These are phyloP conservation scores for Marronus borbonicus DNA, from an alignment of 2,888 invertebrate genomes.

Conservation along the genomic window DNA sequence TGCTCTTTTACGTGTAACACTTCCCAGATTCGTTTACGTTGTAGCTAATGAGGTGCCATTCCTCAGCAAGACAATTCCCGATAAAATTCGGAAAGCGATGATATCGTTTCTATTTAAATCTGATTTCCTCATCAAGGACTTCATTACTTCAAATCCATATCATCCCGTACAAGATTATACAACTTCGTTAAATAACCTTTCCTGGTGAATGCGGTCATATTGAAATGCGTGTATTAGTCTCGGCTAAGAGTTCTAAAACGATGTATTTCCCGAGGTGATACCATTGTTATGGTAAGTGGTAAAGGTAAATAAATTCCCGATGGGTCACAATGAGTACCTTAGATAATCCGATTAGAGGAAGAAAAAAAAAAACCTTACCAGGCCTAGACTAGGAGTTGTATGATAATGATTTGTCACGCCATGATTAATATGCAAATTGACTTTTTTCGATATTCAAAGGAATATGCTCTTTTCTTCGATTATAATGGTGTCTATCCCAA, in stretches of 20 bases:
- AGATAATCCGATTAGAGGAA: constrained; percentile 23
- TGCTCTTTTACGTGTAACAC: no score
- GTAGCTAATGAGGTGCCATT: no score
- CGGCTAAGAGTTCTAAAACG: constrained; percentile 8
- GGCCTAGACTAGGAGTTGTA: not conserved
- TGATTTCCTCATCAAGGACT: no score
- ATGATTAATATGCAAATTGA: constrained; percentile 27
- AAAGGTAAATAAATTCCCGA: constrained; percentile 29
- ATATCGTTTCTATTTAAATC: no score
- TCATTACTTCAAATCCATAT: no score
- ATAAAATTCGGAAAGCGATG: no score
- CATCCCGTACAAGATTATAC: no score
- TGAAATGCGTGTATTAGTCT: not conserved
- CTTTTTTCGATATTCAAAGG: constrained; percentile 14
- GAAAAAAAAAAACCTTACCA: not conserved
- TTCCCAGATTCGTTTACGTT: no score
- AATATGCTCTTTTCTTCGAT: constrained; percentile 6
- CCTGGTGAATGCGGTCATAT: not conserved
- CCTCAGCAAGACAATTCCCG: no score
- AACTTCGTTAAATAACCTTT: no score
- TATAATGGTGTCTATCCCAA: not conserved
- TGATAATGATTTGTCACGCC: constrained; percentile 17
- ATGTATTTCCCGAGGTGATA: constrained; percentile 7
- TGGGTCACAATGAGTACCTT: constrained; percentile 6
- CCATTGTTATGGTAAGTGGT: constrained; percentile 18